These are phyloP conservation scores for Potamilus streckersoni DNA, from an alignment of 1,140 invertebrate genomes.

Conservation along the genomic window DNA sequence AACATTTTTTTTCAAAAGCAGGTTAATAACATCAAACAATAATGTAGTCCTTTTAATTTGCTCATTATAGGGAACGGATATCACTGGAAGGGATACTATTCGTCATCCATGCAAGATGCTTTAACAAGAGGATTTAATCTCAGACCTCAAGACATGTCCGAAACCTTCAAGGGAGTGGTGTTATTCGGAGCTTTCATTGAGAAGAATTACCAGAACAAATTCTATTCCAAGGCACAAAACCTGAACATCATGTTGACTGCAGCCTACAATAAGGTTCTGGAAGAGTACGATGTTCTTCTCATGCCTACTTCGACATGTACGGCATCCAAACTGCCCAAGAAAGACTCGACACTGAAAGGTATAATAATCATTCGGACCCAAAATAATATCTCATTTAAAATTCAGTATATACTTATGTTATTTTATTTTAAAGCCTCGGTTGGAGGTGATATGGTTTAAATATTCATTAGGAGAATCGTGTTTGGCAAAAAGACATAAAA, in stretches of 20 bases:
- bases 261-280: constrained; percentile 42
- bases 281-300: constrained; percentile 47
- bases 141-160: constrained; percentile 14
- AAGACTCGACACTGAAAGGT: background rate
- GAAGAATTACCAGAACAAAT: constrained; percentile 38
- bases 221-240: constrained; percentile 44
- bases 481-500: too few species aligned
- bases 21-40: too few species aligned
- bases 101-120: constrained; percentile 29
- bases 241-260: constrained; percentile 28
- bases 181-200: background rate
- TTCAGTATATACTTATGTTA: too few species aligned
- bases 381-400: too few species aligned
- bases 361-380: too few species aligned
- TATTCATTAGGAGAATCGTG: too few species aligned
- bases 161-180: constrained; percentile 22
- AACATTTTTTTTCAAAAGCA: too few species aligned
- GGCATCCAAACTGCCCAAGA: constrained; percentile 35
- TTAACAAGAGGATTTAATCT: constrained; percentile 10
- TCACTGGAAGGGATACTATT: constrained; percentile 17
- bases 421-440: too few species aligned
- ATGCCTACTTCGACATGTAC: constrained; percentile 49
- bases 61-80: constrained; percentile 12
- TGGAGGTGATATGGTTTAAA: too few species aligned
- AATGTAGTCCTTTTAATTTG: too few species aligned